phyloP scores from a whole-genome alignment of 2,888 invertebrate species.

The Megamerina dolium region DNA sequence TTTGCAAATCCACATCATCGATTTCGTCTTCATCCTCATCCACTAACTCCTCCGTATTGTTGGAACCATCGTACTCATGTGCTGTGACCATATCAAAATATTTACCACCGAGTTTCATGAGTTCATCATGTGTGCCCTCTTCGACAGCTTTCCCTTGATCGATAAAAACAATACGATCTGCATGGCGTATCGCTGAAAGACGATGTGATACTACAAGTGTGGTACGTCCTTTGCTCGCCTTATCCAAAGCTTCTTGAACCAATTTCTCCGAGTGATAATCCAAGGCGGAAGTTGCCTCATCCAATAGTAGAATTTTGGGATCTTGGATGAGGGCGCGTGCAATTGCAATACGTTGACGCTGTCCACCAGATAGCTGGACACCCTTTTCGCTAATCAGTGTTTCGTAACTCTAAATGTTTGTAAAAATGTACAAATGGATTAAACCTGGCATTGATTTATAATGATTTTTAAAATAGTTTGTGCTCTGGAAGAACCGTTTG shows the following conservation, averaged over 20 bases:
- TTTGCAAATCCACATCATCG: constrained; percentile 1
- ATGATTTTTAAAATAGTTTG: too few relatives aligned
- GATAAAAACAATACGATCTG: constrained; percentile 64
- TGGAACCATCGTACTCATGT: constrained; percentile 28
- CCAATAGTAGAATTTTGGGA: constrained; percentile 68
- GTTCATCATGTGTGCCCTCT: constrained; percentile 67
- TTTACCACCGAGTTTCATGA: constrained; percentile 58
- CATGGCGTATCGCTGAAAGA: constrained; percentile 64
- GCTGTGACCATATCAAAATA: constrained; percentile 63
- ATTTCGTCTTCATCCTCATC: constrained; percentile 20
- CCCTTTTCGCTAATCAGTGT: constrained; percentile 75
- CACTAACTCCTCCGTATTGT: constrained; percentile 27
- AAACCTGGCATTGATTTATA: too few relatives aligned
- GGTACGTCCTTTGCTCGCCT: constrained; percentile 67
- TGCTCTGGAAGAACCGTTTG: too few relatives aligned
- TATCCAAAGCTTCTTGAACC: constrained; percentile 75
- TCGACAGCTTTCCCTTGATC: constrained; percentile 67
- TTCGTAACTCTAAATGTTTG: constrained; percentile 59
- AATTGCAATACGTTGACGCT: constrained; percentile 80
- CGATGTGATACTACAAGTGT: constrained; percentile 72
- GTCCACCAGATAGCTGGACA: constrained; percentile 75
- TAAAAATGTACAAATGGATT: constrained; percentile 16
- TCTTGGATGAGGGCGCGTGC: constrained; percentile 73
- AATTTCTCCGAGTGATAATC: constrained; percentile 75
- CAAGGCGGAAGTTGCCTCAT: constrained; percentile 81